A percentile compares a stretch with the other conserved stretches of the same genome.
phyloP scores from a whole-genome alignment of 2,113 vertebrate genomes.

The Formicarius rufipectus region DNA sequence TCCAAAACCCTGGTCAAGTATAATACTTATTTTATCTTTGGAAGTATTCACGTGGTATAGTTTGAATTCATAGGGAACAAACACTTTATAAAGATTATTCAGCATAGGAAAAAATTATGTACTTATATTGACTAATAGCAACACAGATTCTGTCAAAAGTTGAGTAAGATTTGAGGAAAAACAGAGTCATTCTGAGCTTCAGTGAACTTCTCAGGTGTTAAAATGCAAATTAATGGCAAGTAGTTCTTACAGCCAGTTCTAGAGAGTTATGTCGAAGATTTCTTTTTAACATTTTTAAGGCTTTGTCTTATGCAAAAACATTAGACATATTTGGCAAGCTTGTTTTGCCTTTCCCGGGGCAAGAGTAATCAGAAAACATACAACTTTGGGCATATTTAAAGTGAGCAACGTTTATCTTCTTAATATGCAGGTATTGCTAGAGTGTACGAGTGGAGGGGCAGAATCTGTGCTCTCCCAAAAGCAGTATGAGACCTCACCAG shows the following conservation, averaged over 20 bases:
- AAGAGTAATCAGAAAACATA: not conserved
- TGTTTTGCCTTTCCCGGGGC: not conserved
- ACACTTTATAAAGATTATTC: not conserved
- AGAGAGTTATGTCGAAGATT: not conserved
- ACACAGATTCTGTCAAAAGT: not conserved
- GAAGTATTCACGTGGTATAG: not conserved
- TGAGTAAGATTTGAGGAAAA: not conserved
- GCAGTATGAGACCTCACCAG: not conserved
- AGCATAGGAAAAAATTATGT: not conserved
- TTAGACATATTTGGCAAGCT: fast-evolving
- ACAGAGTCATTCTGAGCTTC: not conserved
- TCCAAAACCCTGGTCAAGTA: not conserved
- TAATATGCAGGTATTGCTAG: not conserved
- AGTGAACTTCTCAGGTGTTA: not conserved
- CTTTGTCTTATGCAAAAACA: not conserved
- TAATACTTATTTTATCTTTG: not conserved
- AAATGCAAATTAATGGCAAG: not conserved
- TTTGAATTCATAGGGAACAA: not conserved
- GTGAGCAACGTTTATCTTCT: no score
- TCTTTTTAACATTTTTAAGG: not conserved
- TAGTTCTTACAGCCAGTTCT: not conserved
- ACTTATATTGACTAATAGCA: not conserved
- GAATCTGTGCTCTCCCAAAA: not conserved
- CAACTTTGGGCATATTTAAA: not conserved
- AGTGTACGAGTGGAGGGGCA: not conserved